Conservation (phyloP, 2,113 vertebrate species). For the Chitala chitala region DNA sequence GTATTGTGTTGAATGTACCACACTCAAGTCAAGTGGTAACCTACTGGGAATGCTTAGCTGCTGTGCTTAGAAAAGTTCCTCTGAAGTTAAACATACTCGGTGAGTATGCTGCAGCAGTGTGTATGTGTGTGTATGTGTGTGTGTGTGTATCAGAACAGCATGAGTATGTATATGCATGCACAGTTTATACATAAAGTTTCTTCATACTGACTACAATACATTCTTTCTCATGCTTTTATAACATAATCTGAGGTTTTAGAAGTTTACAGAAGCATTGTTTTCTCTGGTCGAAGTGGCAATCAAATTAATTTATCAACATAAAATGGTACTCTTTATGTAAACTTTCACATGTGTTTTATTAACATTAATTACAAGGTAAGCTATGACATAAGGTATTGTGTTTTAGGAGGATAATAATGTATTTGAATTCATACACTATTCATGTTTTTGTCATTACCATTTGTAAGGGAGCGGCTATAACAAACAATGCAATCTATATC, state of each 20-base stretch:
- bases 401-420: slow-evolving; percentile 36
- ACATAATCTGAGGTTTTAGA: neutral
- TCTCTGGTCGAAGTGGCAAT: neutral
- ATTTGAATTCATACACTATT: slow-evolving; percentile 33
- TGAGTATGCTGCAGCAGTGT: too few species aligned
- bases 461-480: slow-evolving; percentile 35
- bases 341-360: slow-evolving; percentile 34
- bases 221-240: too few species aligned
- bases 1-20: too few species aligned
- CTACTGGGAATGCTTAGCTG: too few species aligned
- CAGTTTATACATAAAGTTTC: too few species aligned
- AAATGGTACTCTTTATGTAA: slow-evolving; percentile 30
- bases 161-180: too few species aligned
- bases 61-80: too few species aligned
- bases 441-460: slow-evolving; percentile 37
- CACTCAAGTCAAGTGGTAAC: too few species aligned
- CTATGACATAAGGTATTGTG: slow-evolving; percentile 39
- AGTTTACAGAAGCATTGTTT: neutral
- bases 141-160: too few species aligned
- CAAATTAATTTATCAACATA: slow-evolving; percentile 19
- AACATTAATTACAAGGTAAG: slow-evolving; percentile 42
- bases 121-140: too few species aligned
- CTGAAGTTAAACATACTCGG: too few species aligned
- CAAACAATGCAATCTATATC: slow-evolving; percentile 36
- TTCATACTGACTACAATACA: too few species aligned